Conservation (phyloP, 2,888 invertebrate genomes). For the Eustalomyia histrio region DNA sequence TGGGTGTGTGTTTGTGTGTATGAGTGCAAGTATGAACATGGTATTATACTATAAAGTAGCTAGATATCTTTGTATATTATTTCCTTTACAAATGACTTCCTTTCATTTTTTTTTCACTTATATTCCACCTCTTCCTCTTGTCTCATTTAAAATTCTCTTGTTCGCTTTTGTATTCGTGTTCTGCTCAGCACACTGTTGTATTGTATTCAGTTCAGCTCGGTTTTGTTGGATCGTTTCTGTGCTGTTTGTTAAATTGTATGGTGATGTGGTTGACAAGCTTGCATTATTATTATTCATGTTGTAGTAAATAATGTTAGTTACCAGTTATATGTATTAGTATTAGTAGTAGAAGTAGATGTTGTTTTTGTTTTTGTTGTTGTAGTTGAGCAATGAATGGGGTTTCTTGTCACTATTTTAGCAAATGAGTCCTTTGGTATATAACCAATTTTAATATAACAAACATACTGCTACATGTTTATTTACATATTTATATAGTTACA, state of each 20-base stretch:
- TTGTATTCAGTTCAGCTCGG: neutral
- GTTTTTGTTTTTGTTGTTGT: neutral
- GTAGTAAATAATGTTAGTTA: slow-evolving; percentile 23
- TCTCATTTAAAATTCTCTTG: slow-evolving; percentile 2
- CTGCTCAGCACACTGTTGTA: slow-evolving; percentile 2
- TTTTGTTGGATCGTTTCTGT: neutral
- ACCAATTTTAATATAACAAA: slow-evolving; percentile 21
- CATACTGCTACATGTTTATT: neutral
- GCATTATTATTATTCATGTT: slow-evolving; percentile 55
- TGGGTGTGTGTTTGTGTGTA: slow-evolving; percentile 1
- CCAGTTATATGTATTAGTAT: neutral
- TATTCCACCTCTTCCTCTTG: neutral
- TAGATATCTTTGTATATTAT: slow-evolving; percentile 39
- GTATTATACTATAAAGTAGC: slow-evolving; percentile 26
- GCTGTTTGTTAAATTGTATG: slow-evolving; percentile 28
- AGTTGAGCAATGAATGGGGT: slow-evolving; percentile 15
- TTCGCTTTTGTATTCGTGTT: slow-evolving; percentile 19
- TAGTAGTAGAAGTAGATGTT: neutral
- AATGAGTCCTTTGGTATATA: slow-evolving; percentile 25
- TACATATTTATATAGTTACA: neutral
- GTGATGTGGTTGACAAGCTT: slow-evolving; percentile 44
- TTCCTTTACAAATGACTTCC: slow-evolving; percentile 58
- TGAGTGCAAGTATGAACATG: neutral
- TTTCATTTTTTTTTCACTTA: slow-evolving; percentile 17
- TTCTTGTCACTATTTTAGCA: slow-evolving; percentile 36